Evolutionary conservation across 2,113 vertebrate genomes (phyloP), one percentile per base, ranked within the genome.

Genomic region (Nycticebus coucang): DNA sequence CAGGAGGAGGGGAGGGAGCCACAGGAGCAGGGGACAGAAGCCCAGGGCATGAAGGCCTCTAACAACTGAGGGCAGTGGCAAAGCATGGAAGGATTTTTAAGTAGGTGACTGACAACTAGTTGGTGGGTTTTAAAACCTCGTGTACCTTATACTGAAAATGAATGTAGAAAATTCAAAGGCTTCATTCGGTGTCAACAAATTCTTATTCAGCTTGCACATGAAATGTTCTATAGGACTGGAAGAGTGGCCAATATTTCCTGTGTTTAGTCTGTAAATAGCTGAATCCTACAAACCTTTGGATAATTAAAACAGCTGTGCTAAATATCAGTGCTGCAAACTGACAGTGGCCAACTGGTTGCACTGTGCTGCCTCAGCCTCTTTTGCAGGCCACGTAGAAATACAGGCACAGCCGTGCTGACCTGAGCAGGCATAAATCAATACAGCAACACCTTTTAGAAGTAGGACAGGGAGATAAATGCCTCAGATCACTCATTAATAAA

Each of bases 11-110:
- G 22, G 28, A 10, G 15, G 28, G 9, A 24, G 41, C 10, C 4
- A 2, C 18, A 28, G n/a, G 69, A 33, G 50, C 17, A 37, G 15
- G 19, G 71, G 22, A 18, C 28, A 12, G 82, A 57, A 66, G 28
- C 35, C 4, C 10, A 1, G 14, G n/a, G 1, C 30, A 41, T 24
- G 4, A 3, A 66, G 1, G 28, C 53, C 55, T 69, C 37, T 45
- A 26, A 62, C 74, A 55, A 21, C 60, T 21, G 55, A 69, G 24
- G 60, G 18, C 64, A 79, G 41, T 41, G 24, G 37, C 17, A 69
- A 86, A 75, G 30, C 35, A 50, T 2, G 13, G 68, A 57, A 45
- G 30, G 79, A 35, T 66, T 88, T 90, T 88, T 71, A 83, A 95
- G 53, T 19, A 45, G 30, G 24, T 50, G 41, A 64, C 59, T 57